Conservation (phyloP, 2,113 vertebrate species). For the Plecotus auritus region DNA sequence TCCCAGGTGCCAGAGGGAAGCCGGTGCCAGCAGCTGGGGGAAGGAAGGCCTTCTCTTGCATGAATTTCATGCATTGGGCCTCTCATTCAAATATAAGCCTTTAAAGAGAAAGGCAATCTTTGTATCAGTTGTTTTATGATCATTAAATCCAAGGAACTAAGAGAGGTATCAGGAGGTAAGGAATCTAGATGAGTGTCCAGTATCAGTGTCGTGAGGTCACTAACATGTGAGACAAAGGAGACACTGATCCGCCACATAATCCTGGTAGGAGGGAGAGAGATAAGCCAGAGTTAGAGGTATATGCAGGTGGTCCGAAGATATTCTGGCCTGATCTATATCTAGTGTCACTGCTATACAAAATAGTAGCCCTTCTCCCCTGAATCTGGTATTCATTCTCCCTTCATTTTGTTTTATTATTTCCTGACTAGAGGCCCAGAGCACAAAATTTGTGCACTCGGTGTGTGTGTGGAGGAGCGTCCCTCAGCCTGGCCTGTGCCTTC, state of each 20-base stretch:
- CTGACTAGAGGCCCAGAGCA: background rate
- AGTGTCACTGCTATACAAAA: background rate
- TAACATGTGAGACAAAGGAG: background rate
- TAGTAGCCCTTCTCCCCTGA: no score
- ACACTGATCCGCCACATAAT: background rate
- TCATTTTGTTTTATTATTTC: background rate
- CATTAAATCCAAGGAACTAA: background rate
- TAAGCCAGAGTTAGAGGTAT: background rate
- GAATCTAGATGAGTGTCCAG: background rate
- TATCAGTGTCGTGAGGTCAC: background rate
- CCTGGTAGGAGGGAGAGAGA: background rate
- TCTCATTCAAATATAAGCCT: background rate
- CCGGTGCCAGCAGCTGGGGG: no score
- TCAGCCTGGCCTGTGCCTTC: no score
- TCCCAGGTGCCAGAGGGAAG: no score
- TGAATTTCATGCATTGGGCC: no score
- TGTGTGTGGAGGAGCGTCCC: no score
- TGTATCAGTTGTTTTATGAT: background rate
- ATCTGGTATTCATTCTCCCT: background rate
- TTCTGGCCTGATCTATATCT: background rate
- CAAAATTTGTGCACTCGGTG: no score
- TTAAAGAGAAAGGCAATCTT: background rate
- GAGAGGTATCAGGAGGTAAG: background rate
- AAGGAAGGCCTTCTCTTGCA: no score
- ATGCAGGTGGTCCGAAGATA: background rate